These are phyloP conservation scores for Cepaea nemoralis DNA, from an alignment of 1,140 invertebrate species.

Conservation along the genomic window DNA sequence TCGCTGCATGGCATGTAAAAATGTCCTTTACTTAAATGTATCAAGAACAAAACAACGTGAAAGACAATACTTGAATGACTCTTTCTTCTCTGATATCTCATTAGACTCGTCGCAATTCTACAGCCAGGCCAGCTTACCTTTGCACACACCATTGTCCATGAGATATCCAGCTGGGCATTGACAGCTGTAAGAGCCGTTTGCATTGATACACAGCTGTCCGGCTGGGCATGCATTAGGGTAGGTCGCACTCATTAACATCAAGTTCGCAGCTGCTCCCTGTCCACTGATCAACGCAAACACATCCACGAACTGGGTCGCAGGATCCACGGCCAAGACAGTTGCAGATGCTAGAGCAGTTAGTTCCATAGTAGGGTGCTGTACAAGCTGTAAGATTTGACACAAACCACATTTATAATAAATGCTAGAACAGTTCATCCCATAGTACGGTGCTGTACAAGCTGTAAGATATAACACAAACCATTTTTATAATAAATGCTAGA, in stretches of 20 bases:
- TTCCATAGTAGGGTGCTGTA: conserved; percentile 32
- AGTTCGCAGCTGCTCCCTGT: conserved; percentile 41
- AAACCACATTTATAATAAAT: too few species aligned
- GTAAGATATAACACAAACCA: not conserved
- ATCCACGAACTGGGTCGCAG: conserved; percentile 45
- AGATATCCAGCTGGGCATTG: conserved; percentile 32
- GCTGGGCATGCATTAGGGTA: conserved; percentile 21
- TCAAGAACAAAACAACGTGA: too few species aligned
- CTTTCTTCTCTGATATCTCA: not conserved
- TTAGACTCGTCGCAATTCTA: not conserved
- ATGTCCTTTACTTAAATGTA: too few species aligned
- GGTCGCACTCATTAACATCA: conserved; percentile 42
- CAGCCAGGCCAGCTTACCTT: not conserved
- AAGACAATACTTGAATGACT: not conserved
- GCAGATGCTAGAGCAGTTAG: conserved; percentile 40
- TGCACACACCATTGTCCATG: not conserved
- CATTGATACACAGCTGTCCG: conserved; percentile 40
- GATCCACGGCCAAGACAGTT: conserved; percentile 31
- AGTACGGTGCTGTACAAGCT: not conserved
- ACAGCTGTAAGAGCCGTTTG: conserved; percentile 40
- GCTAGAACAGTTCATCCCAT: not conserved
- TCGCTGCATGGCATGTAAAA: too few species aligned
- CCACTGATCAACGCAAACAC: conserved; percentile 48
- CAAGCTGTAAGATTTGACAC: conserved; percentile 35
- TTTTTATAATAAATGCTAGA: not conserved